phyloP scores from a whole-genome alignment of 2,113 vertebrate genomes.

The Euleptes europaea region DNA sequence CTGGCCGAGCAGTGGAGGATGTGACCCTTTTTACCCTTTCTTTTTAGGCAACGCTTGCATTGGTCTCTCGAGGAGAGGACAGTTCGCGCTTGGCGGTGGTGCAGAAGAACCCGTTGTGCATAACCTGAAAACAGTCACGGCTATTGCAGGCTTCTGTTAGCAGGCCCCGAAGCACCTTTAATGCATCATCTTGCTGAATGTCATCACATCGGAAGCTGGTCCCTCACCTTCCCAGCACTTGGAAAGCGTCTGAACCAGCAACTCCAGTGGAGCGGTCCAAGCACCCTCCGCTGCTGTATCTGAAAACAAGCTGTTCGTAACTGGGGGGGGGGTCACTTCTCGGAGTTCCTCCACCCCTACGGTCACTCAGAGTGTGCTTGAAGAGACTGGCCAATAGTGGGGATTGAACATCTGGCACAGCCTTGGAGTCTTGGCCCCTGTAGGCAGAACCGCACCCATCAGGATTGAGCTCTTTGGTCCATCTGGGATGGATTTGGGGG shows the following conservation, averaged over 20 bases:
- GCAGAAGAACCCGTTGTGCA: neutral
- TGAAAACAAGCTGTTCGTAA: neutral
- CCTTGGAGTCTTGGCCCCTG: neutral
- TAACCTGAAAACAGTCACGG: neutral
- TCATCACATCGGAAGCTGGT: neutral
- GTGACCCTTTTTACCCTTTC: neutral
- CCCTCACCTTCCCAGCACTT: neutral
- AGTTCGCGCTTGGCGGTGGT: neutral
- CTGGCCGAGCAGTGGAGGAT: neutral
- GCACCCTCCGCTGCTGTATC: neutral
- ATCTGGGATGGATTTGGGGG: too few species aligned
- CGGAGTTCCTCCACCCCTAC: neutral
- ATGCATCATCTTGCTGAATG: neutral
- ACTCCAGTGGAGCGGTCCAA: neutral
- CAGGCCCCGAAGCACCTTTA: neutral
- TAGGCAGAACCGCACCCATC: neutral
- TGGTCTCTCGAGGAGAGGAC: neutral
- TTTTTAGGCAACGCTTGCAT: neutral
- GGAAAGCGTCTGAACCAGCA: neutral
- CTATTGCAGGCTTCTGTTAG: neutral
- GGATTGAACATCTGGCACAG: neutral
- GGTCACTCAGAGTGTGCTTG: neutral
- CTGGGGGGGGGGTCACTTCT: neutral
- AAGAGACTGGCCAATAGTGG: neutral
- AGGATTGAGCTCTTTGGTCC: neutral